phyloP scores from a whole-genome alignment of 2,888 invertebrate genomes.

The Autographa gamma region DNA sequence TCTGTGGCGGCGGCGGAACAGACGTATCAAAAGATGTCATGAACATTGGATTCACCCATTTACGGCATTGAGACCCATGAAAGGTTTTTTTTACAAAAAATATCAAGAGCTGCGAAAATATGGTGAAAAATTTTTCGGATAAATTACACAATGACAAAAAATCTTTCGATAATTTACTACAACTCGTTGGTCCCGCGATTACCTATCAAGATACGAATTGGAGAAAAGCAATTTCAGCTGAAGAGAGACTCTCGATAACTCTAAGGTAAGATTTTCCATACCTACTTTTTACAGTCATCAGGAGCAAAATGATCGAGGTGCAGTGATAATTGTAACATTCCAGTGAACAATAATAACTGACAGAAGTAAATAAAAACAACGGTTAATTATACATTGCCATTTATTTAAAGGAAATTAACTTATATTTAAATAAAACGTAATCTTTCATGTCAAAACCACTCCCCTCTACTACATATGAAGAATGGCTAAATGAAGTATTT shows the following conservation, averaged over 20 bases:
- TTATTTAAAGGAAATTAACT: not conserved
- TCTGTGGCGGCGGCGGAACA: too few relatives aligned
- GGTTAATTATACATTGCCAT: not conserved
- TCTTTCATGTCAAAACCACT: not conserved
- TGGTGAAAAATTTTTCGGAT: slow-evolving; percentile 11
- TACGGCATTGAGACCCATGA: not conserved
- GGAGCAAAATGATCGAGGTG: too few relatives aligned
- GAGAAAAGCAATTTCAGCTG: slow-evolving; percentile 23
- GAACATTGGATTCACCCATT: not conserved
- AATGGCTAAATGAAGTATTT: not conserved
- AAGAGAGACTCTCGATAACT: slow-evolving; percentile 21
- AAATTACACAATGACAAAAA: slow-evolving; percentile 13
- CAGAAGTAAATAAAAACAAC: slow-evolving; percentile 1
- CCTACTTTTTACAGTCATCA: slow-evolving; percentile 1
- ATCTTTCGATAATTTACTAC: slow-evolving; percentile 10
- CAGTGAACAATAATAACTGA: slow-evolving; percentile 6
- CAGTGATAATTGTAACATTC: not conserved
- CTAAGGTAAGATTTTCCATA: slow-evolving; percentile 16
- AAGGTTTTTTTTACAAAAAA: slow-evolving; percentile 3
- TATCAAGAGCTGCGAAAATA: too few relatives aligned
- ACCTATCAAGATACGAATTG: slow-evolving; percentile 10
- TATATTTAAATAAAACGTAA: not conserved
- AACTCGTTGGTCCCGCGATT: slow-evolving; percentile 7
- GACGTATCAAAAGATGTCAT: slow-evolving; percentile 6
- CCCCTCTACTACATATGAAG: not conserved